Evolutionary conservation across 2,888 invertebrate species (phyloP).

Genomic region (Zhuqinia jingwanae): DNA sequence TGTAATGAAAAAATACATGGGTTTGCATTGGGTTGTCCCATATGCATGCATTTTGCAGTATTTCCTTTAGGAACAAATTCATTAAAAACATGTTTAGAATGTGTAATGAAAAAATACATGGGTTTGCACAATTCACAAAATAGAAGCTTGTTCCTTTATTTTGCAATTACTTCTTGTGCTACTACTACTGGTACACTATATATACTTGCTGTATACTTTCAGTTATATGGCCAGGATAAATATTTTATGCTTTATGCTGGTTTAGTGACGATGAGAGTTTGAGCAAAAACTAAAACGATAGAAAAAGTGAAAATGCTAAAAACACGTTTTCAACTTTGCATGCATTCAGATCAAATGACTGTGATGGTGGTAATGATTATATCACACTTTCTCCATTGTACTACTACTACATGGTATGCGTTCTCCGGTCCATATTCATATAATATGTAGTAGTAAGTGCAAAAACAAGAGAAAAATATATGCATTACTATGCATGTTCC

Average conservation of each 20-base stretch:
- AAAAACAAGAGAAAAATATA: not conserved
- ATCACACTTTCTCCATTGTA: constrained; percentile 58
- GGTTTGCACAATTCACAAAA: constrained; percentile 40
- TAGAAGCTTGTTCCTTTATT: constrained; percentile 8
- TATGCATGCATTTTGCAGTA: constrained; percentile 9
- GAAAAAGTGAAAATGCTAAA: constrained; percentile 44
- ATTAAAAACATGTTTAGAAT: constrained; percentile 56
- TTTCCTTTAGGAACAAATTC: constrained; percentile 54
- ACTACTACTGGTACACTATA: not conserved
- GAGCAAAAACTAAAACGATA: constrained; percentile 28
- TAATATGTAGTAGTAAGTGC: not conserved
- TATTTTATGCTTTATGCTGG: constrained; percentile 18
- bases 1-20: constrained; percentile 51
- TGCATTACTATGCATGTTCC: constrained; percentile 23
- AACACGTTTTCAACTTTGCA: constrained; percentile 45
- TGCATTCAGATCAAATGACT: constrained; percentile 13
- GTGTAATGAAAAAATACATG: constrained; percentile 52
- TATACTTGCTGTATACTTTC: constrained; percentile 5
- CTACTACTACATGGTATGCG: not conserved
- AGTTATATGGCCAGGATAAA: not conserved
- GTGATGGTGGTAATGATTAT: constrained; percentile 47
- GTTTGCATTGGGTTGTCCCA: too few relatives aligned
- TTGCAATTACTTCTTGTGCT: not conserved
- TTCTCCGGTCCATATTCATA: too few relatives aligned
- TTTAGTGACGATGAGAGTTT: constrained; percentile 22